phyloP scores from a whole-genome alignment of 2,797 vertebrate species.

The Taenioides sp. region DNA sequence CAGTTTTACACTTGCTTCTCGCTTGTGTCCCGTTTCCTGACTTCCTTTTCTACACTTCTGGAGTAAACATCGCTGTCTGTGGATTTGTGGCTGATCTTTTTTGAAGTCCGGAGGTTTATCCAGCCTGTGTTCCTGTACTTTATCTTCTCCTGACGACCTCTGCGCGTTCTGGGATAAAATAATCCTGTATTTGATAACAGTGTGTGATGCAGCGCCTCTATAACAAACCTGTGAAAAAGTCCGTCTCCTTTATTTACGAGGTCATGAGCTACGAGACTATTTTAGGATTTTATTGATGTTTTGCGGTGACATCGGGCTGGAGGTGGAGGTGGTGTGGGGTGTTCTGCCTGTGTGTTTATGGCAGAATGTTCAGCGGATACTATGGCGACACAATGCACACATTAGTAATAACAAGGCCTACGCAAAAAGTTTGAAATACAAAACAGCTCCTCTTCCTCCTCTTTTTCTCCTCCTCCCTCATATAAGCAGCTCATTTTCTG shows the following conservation, averaged over 20 bases:
- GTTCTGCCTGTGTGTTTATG: too few species aligned
- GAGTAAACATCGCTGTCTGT: neutral
- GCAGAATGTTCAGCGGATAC: too few species aligned
- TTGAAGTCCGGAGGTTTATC: conserved; percentile 11
- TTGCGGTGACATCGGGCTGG: too few species aligned
- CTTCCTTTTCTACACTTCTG: conserved; percentile 3
- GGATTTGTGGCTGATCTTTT: neutral
- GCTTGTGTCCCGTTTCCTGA: neutral
- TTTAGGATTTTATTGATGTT: neutral
- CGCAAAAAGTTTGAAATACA: too few species aligned
- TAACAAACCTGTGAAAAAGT: neutral
- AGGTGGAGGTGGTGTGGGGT: too few species aligned
- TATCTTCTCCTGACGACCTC: neutral
- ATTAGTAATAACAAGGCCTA: too few species aligned
- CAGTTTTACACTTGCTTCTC: too few species aligned
- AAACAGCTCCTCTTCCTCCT: too few species aligned
- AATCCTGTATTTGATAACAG: neutral
- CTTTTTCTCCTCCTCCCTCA: too few species aligned
- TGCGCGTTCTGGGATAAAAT: neutral
- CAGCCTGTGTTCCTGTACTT: conserved; percentile 55
- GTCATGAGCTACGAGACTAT: neutral
- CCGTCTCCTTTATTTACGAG: neutral
- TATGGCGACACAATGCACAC: too few species aligned
- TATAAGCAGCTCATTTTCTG: too few species aligned
- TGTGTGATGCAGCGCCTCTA: conserved; percentile 8